These are phyloP conservation scores for Danio choprae DNA, from an alignment of 2,797 vertebrate genomes.

Conservation along the genomic window DNA sequence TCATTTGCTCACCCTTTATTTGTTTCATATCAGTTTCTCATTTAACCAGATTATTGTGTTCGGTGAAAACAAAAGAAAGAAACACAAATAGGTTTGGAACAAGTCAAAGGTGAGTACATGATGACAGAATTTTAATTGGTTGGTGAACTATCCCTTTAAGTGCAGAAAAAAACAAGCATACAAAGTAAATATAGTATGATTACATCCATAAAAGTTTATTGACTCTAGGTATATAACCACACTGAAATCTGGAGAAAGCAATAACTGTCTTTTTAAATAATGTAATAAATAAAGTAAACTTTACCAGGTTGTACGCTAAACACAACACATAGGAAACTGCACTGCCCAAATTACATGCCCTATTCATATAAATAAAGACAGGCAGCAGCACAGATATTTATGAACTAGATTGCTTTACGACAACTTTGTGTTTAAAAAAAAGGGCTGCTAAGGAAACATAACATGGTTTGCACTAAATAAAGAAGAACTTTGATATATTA, in stretches of 20 bases:
- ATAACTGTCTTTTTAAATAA: conserved; percentile 52
- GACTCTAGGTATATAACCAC: conserved; percentile 55
- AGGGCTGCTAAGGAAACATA: conserved; percentile 25
- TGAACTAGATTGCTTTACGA: conserved; percentile 48
- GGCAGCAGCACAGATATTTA: conserved; percentile 43
- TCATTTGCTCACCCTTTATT: no score
- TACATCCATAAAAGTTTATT: conserved; percentile 62
- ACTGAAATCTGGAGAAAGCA: conserved; percentile 52
- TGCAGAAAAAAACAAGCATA: background rate
- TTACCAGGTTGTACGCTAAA: conserved; percentile 52
- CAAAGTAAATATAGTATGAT: conserved; percentile 6
- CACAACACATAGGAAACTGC: conserved; percentile 48
- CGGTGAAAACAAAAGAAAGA: no score
- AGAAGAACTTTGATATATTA: conserved; percentile 38
- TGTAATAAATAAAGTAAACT: conserved; percentile 54
- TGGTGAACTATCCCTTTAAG: background rate
- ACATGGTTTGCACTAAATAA: conserved; percentile 31
- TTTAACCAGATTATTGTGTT: no score
- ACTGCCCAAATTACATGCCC: conserved; percentile 58
- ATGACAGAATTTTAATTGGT: no score
- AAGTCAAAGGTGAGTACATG: no score
- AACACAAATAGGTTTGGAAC: no score
- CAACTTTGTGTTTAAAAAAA: conserved; percentile 29
- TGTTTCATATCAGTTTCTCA: no score
- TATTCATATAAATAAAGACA: conserved; percentile 44